A percentile compares a stretch with the other conserved stretches of the same genome.
Conservation (phyloP, 2,113 vertebrate genomes). For the Otus sunia region DNA sequence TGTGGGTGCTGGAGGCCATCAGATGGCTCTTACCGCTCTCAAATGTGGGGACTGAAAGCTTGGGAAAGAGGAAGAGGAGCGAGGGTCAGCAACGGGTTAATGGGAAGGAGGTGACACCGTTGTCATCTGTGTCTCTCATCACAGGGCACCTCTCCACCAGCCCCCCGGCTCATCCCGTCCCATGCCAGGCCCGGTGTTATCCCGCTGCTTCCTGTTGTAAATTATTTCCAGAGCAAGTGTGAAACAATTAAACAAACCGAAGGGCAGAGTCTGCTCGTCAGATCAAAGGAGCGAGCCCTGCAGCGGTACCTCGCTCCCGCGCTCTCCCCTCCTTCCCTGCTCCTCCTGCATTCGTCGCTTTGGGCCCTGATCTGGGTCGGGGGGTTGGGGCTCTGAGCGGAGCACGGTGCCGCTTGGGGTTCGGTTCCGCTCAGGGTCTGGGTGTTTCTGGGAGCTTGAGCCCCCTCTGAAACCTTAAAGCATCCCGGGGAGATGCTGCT, state of each 20-base stretch:
- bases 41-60: not conserved
- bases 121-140: slow-evolving; percentile 47
- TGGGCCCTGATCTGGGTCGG: fast-evolving
- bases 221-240: slow-evolving; percentile 68
- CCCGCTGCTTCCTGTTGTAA: slow-evolving; percentile 64
- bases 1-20: not conserved
- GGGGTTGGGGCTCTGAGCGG: not conserved
- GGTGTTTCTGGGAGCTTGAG: fast-evolving
- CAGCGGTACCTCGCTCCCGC: not conserved
- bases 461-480: not conserved
- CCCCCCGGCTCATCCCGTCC: not conserved
- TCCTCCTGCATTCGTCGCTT: not conserved
- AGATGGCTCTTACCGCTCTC: not conserved
- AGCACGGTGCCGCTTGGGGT: fast-evolving
- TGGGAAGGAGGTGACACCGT: not conserved
- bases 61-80: not conserved
- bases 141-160: not conserved
- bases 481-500: not conserved
- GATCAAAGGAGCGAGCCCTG: slow-evolving; percentile 51
- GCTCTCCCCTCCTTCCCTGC: not conserved
- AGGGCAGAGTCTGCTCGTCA: slow-evolving; percentile 46
- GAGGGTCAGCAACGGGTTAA: not conserved
- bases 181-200: slow-evolving; percentile 35
- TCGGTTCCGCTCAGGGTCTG: fast-evolving
- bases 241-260: slow-evolving; percentile 65